Percentiles rank a stretch among this genome's conserved stretches.
Evolutionary conservation across 2,888 invertebrate species (phyloP).

Genomic region (Smittia aterrima): DNA sequence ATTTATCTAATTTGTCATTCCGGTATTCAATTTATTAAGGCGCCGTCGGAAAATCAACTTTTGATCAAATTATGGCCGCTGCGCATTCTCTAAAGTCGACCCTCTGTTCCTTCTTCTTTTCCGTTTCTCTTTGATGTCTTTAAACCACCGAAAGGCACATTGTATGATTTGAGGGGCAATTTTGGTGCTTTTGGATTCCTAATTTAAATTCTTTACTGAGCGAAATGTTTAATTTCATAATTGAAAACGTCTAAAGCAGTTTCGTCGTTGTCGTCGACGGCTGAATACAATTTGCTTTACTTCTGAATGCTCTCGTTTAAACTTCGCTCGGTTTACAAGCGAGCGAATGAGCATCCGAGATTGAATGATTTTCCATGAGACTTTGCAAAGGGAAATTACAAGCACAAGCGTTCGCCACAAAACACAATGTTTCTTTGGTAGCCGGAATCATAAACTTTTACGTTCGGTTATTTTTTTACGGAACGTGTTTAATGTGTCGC

Average conservation of each 20-base stretch:
- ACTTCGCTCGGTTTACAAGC: background rate
- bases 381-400: background rate
- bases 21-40: background rate
- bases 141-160: background rate
- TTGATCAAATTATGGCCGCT: background rate
- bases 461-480: background rate
- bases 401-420: background rate
- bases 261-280: background rate
- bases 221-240: conserved; percentile 7
- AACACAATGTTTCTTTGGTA: background rate
- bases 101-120: background rate
- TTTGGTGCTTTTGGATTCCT: background rate
- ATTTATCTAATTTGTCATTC: conserved; percentile 17
- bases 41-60: background rate
- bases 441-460: background rate
- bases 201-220: background rate
- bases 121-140: background rate
- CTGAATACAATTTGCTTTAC: background rate
- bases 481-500: conserved; percentile 12
- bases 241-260: conserved; percentile 18
- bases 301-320: background rate
- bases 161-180: background rate
- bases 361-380: conserved; percentile 9
- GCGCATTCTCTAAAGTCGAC: background rate
- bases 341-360: conserved; percentile 12